These are phyloP conservation scores for Stenolophus ochropezus DNA, from an alignment of 2,888 invertebrate species.

Conservation along the genomic window DNA sequence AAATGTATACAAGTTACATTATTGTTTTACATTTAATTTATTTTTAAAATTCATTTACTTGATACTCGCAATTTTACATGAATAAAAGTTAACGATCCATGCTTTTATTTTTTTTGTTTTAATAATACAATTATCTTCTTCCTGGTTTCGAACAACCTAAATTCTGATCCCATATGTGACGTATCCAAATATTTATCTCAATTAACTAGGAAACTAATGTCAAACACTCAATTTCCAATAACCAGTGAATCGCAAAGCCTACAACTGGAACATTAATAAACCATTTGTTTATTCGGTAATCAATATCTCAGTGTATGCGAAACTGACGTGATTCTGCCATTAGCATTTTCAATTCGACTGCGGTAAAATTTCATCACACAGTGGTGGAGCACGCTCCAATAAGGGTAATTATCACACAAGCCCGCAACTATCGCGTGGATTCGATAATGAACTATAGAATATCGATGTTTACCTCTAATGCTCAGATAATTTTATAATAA, in stretches of 20 bases:
- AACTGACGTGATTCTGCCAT: constrained; percentile 22
- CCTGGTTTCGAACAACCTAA: neutral
- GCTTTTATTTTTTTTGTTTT: too few relatives aligned
- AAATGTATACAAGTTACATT: too few relatives aligned
- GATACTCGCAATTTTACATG: too few relatives aligned
- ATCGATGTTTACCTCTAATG: constrained; percentile 17
- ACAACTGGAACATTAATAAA: constrained; percentile 16
- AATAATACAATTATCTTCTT: too few relatives aligned
- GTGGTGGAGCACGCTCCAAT: neutral
- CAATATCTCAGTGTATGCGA: neutral
- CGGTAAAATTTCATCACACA: neutral
- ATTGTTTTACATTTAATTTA: too few relatives aligned
- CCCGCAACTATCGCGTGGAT: constrained; percentile 13
- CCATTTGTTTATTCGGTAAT: constrained; percentile 25
- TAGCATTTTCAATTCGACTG: constrained; percentile 11
- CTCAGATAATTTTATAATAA: constrained; percentile 40
- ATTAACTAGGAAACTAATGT: neutral
- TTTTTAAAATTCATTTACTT: too few relatives aligned
- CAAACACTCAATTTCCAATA: constrained; percentile 1
- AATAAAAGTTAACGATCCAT: too few relatives aligned
- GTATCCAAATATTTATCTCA: neutral
- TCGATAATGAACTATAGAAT: constrained; percentile 12
- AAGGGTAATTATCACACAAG: constrained; percentile 21
- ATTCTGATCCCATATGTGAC: neutral
- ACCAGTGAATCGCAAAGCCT: neutral